Percentiles rank a stretch among this genome's conserved stretches.
Evolutionary conservation across 2,797 vertebrate genomes (phyloP).

Genomic region (Artibeus jamaicensis): DNA sequence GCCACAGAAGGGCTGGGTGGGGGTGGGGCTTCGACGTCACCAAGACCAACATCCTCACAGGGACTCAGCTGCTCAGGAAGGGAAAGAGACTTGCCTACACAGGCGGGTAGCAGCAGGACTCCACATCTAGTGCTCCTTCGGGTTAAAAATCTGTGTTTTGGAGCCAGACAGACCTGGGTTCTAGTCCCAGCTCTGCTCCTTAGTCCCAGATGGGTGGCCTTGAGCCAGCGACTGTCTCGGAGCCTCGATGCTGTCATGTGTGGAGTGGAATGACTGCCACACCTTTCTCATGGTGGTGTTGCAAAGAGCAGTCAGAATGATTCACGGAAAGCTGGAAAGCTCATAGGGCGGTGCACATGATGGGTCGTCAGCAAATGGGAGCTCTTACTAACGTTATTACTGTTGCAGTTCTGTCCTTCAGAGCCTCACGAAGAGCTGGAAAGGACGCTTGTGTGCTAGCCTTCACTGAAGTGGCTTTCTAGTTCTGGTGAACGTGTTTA

Average conservation of each 20-base stretch:
- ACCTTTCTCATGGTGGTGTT: neutral
- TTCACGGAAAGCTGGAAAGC: neutral
- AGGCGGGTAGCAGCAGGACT: neutral
- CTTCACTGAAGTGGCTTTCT: neutral
- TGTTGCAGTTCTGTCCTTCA: neutral
- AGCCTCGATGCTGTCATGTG: neutral
- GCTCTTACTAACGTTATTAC: neutral
- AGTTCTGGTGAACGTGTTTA: neutral
- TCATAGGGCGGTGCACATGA: fast-evolving
- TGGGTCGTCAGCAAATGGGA: neutral
- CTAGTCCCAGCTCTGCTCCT: neutral
- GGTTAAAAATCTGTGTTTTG: neutral
- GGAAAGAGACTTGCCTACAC: neutral
- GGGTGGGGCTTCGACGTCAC: neutral
- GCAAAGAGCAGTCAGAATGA: neutral
- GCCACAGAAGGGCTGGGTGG: neutral
- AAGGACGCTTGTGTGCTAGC: fast-evolving
- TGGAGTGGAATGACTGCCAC: neutral
- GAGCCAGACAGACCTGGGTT: neutral
- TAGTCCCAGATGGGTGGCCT: neutral
- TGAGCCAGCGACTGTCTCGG: neutral
- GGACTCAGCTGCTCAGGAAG: neutral
- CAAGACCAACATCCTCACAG: neutral
- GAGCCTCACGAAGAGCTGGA: fast-evolving
- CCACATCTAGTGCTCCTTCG: neutral